Evolutionary conservation across 1,140 invertebrate species (phyloP).

Genomic region (Camponotus vicinus): DNA sequence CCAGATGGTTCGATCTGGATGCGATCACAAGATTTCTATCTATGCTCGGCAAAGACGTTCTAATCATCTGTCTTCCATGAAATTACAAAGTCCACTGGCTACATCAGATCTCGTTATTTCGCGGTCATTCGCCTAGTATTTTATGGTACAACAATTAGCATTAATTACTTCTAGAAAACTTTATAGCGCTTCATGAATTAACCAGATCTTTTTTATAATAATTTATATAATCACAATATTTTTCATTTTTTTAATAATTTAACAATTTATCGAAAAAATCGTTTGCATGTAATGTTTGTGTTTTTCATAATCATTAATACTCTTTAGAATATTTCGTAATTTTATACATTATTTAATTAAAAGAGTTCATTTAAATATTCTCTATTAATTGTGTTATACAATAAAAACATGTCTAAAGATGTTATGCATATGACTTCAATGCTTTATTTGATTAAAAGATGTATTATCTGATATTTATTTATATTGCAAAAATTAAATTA

Average conservation of each 20-base stretch:
- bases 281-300: neutral
- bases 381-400: too few species aligned
- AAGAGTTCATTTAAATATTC: too few species aligned
- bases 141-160: neutral
- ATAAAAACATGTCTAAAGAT: too few species aligned
- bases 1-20: slow-evolving; percentile 51
- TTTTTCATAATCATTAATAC: neutral
- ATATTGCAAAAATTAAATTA: neutral
- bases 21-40: slow-evolving; percentile 45
- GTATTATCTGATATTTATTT: neutral
- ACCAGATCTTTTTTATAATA: neutral
- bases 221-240: slow-evolving; percentile 1
- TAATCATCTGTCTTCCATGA: slow-evolving; percentile 53
- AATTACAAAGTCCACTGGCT: slow-evolving; percentile 37
- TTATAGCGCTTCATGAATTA: slow-evolving; percentile 1
- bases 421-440: too few species aligned
- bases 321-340: neutral
- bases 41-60: slow-evolving; percentile 41
- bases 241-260: slow-evolving; percentile 18
- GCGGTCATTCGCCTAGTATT: neutral
- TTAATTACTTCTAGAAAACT: slow-evolving; percentile 23
- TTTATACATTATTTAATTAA: neutral
- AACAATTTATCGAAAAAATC: slow-evolving; percentile 10
- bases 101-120: slow-evolving; percentile 38
- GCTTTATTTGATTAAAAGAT: too few species aligned